Percentiles rank a stretch among this genome's conserved stretches.
Conservation (phyloP, 2,113 vertebrate species). For the Paracanthobrama guichenoti region DNA sequence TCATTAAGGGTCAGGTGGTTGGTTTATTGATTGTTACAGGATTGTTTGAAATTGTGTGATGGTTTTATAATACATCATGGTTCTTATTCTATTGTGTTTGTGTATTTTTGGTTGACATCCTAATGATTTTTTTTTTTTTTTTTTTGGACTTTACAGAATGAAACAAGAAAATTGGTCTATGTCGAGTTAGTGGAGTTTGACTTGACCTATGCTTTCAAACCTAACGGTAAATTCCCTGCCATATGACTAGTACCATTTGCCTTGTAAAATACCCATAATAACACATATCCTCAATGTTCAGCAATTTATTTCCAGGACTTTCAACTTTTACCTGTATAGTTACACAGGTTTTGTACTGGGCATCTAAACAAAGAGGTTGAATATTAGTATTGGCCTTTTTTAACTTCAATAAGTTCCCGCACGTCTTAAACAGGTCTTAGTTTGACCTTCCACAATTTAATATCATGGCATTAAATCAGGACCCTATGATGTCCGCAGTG, state of each 20-base stretch:
- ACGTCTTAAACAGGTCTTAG: too few relatives aligned
- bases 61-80: neutral
- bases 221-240: constrained; percentile 54
- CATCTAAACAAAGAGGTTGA: neutral
- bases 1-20: neutral
- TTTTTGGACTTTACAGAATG: constrained; percentile 59
- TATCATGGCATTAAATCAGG: too few relatives aligned
- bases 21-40: neutral
- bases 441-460: too few relatives aligned
- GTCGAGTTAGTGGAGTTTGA: constrained; percentile 54
- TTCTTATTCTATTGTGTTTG: neutral
- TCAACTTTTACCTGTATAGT: neutral
- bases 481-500: too few relatives aligned
- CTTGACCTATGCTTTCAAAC: constrained; percentile 58
- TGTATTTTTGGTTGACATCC: neutral
- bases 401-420: too few relatives aligned
- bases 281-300: neutral
- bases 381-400: neutral
- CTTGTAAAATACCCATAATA: neutral
- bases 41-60: neutral
- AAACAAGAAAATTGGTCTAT: constrained; percentile 42
- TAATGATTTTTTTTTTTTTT: neutral
- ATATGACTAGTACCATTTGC: neutral
- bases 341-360: neutral
- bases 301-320: neutral